Conservation (phyloP, 2,888 invertebrate genomes). For the Agonum fuliginosum region DNA sequence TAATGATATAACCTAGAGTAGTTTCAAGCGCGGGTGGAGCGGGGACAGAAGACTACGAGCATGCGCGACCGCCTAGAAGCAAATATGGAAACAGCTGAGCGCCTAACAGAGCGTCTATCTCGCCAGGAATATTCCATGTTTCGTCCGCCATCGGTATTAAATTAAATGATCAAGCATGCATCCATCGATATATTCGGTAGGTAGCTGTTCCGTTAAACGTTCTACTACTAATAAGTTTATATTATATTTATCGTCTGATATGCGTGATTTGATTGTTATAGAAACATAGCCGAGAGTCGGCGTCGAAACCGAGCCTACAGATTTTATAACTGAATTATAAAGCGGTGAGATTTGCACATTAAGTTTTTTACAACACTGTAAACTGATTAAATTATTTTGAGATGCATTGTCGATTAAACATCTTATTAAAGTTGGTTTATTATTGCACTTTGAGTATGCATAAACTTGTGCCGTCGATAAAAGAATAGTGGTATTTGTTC, state of each 20-base stretch:
- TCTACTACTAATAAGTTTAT: background rate
- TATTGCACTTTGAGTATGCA: background rate
- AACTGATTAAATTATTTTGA: slow-evolving; percentile 1
- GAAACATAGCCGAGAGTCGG: background rate
- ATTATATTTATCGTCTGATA: background rate
- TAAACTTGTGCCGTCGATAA: background rate
- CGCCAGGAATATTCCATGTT: too few species aligned
- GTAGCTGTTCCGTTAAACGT: background rate
- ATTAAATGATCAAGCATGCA: background rate
- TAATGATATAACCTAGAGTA: background rate
- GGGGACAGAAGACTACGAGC: background rate
- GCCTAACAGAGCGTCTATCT: too few species aligned
- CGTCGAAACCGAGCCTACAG: background rate
- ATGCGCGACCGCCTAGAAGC: background rate
- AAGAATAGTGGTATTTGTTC: background rate
- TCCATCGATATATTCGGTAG: background rate
- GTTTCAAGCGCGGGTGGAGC: background rate
- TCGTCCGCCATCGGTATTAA: too few species aligned
- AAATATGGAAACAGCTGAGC: background rate
- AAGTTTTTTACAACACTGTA: slow-evolving; percentile 7
- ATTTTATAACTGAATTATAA: too few species aligned
- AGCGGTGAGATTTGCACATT: background rate
- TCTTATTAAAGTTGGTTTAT: background rate
- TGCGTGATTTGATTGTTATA: background rate
- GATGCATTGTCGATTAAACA: background rate